These are phyloP conservation scores for Agelaius tricolor DNA, from an alignment of 2,113 vertebrate genomes.

Conservation along the genomic window DNA sequence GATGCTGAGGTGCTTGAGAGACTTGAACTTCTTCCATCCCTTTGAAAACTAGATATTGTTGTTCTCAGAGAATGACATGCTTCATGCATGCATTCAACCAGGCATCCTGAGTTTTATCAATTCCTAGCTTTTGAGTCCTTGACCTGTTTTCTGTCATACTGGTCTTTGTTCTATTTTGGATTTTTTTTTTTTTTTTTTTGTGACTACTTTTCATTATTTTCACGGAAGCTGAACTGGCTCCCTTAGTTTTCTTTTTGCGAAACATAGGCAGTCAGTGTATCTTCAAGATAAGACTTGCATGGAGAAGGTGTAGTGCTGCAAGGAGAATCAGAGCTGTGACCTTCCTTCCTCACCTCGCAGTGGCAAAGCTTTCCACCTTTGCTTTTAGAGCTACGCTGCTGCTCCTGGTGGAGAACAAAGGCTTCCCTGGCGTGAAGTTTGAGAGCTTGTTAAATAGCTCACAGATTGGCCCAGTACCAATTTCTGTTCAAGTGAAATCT, in stretches of 20 bases:
- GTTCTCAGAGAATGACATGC: background rate
- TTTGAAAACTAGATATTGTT: background rate
- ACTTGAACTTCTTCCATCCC: background rate
- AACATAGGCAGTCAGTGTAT: background rate
- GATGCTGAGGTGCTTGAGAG: background rate
- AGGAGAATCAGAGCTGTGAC: background rate
- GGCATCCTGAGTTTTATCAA: background rate
- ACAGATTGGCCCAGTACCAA: background rate
- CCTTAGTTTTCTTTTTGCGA: background rate
- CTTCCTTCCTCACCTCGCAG: background rate
- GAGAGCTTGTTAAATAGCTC: background rate
- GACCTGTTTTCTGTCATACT: background rate
- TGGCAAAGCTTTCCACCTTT: background rate
- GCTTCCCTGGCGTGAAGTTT: background rate
- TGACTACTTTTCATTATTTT: background rate
- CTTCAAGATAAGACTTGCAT: background rate
- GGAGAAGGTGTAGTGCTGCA: background rate
- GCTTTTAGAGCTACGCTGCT: background rate
- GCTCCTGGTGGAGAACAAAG: background rate
- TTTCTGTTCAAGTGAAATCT: background rate
- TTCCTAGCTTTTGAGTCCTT: background rate
- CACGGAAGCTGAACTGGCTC: background rate
- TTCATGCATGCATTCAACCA: background rate
- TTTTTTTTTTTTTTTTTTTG: background rate
- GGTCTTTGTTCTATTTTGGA: background rate